Evolutionary conservation across 2,797 vertebrate genomes (phyloP).

Genomic region (Gymnocypris eckloni): DNA sequence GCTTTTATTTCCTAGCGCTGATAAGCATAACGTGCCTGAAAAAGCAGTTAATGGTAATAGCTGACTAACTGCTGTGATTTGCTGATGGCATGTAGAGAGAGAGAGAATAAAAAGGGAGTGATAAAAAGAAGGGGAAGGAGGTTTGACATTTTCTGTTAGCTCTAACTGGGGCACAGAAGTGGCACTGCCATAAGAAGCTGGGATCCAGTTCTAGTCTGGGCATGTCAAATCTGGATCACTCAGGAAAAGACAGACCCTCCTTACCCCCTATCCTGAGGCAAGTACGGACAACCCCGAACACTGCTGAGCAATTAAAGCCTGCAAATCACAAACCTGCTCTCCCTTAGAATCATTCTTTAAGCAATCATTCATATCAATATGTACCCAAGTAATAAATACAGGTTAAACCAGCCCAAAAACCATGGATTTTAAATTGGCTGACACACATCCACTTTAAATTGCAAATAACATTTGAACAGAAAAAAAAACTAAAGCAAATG

Average conservation of each 20-base stretch:
- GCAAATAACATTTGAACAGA: neutral
- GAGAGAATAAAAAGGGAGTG: neutral
- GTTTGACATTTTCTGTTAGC: conserved; percentile 70
- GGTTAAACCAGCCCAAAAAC: neutral
- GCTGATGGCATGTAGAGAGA: conserved; percentile 9
- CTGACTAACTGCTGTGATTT: conserved; percentile 11
- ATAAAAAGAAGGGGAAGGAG: conserved; percentile 6
- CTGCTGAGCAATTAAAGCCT: conserved; percentile 59
- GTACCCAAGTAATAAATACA: neutral
- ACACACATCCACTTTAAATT: neutral
- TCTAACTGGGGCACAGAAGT: conserved; percentile 78
- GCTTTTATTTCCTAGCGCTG: neutral
- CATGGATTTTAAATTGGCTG: neutral
- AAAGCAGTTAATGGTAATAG: neutral
- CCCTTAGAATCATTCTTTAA: conserved; percentile 15
- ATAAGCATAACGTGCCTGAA: neutral
- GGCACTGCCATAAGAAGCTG: conserved; percentile 61
- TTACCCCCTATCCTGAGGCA: conserved; percentile 57
- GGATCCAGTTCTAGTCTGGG: conserved; percentile 78
- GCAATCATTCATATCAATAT: neutral
- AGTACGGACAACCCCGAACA: conserved; percentile 59
- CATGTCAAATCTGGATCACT: conserved; percentile 82
- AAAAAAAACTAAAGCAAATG: neutral
- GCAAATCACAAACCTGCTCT: conserved; percentile 47
- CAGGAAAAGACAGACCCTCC: conserved; percentile 66